These are phyloP conservation scores for Invenusta paracnida DNA, from an alignment of 2,888 invertebrate genomes.

Conservation along the genomic window DNA sequence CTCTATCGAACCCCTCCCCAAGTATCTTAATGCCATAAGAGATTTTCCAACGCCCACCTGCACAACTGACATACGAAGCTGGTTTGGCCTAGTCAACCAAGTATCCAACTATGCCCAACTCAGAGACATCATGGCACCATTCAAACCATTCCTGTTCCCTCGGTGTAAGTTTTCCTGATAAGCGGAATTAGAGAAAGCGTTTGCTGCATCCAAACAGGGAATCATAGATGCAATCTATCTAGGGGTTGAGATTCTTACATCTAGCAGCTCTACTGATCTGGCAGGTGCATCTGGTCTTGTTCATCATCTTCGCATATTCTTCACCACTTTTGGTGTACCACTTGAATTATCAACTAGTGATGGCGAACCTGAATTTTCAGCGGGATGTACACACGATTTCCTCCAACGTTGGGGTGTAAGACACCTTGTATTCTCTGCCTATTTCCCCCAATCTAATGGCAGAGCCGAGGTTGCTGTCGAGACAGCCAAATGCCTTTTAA, in stretches of 20 bases:
- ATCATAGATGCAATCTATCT: too few relatives aligned
- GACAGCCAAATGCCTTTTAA: slow-evolving; percentile 47
- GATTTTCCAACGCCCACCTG: slow-evolving; percentile 13
- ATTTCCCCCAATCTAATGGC: slow-evolving; percentile 46
- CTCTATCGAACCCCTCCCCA: background rate
- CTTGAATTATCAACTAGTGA: slow-evolving; percentile 18
- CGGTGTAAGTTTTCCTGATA: too few relatives aligned
- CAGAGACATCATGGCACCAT: slow-evolving; percentile 23
- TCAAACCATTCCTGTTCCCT: too few relatives aligned
- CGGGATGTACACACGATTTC: background rate
- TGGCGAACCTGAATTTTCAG: background rate
- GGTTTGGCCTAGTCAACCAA: slow-evolving; percentile 50
- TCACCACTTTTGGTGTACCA: slow-evolving; percentile 6
- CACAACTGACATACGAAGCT: slow-evolving; percentile 44
- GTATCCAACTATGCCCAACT: slow-evolving; percentile 45
- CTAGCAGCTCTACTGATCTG: slow-evolving; percentile 10
- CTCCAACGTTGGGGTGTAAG: slow-evolving; percentile 21
- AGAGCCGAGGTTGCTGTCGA: slow-evolving; percentile 47
- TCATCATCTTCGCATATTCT: slow-evolving; percentile 5
- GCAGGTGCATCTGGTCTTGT: slow-evolving; percentile 29
- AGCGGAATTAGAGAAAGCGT: too few relatives aligned
- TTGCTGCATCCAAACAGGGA: too few relatives aligned
- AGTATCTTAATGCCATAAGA: slow-evolving; percentile 14
- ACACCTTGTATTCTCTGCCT: too few relatives aligned
- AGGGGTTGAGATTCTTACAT: slow-evolving; percentile 15